phyloP scores from a whole-genome alignment of 2,113 vertebrate species.

The Calyptommatus sinebrachiatus region DNA sequence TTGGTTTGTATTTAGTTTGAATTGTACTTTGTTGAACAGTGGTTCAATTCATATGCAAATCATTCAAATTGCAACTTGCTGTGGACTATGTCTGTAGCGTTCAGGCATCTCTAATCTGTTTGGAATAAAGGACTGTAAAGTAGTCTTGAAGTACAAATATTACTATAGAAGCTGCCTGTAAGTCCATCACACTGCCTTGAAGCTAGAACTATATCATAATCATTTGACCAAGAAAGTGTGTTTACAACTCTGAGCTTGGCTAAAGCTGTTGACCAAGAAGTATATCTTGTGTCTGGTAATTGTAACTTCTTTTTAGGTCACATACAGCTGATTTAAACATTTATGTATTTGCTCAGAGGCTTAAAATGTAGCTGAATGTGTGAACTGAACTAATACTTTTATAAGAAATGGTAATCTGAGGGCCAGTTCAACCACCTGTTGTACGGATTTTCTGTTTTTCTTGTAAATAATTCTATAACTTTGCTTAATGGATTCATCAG shows the following conservation, averaged over 20 bases:
- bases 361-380: neutral
- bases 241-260: neutral
- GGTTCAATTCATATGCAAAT: no score
- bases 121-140: neutral
- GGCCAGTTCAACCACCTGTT: no score
- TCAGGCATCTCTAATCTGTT: neutral
- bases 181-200: neutral
- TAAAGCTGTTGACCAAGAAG: neutral
- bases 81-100: no score
- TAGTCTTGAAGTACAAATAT: neutral
- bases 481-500: no score
- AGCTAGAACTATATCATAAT: neutral
- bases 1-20: no score
- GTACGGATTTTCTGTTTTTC: no score
- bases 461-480: no score
- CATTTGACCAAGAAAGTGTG: neutral
- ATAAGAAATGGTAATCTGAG: neutral
- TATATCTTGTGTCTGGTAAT: neutral
- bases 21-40: no score
- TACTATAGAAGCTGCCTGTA: neutral
- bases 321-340: neutral
- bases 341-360: neutral
- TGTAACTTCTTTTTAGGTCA: neutral
- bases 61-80: no score
- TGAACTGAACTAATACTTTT: neutral